Base-by-base conservation (phyloP, 2,888 invertebrate genomes). In the Carcina quercana region DNA sequence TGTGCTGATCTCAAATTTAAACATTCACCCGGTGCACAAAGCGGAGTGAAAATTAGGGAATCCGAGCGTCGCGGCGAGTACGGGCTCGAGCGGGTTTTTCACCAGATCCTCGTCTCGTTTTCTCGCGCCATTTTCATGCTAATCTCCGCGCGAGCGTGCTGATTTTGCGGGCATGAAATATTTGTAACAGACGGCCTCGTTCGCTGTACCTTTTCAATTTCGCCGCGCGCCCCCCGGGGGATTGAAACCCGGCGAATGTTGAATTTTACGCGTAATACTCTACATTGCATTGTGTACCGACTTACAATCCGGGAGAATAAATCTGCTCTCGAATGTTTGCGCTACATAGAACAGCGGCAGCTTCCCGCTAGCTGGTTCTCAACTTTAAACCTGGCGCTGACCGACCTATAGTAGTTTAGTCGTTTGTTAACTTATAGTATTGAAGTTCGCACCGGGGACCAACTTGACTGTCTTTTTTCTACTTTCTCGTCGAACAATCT, bases 121-220 rank as follows among this genome's bases (percentile, higher is more conserved):
- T 54, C 66, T 58, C 61, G 52, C 59, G 42, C 68, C 67, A 69
- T 76, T 76, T 71, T 70, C 67, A 72, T 73, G 71, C 64, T 74
- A 74, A 75, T 75, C 67, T 68, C 58, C 47, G 51, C 50, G 56
- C 55, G 53, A 51, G 59, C 58, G 56, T 59, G 65, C 68, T 71
- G 73, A 73, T 73, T 73, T 68, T 51, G 56, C 48, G 58, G 56
- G 58, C 63, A 65, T 71, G 64, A 71, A 74, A 74, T 74, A 71
- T 73, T 71, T 71, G 66, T 65, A 59, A 55, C 62, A 65, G 55
- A 53, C 53, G 43, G 57, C 53, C 44, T 45, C 42, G 50, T 48
- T 44, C 54, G 47, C 56, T 56, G 65, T 68, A 66, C 70, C 74
- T 76, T 73, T 79, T 72, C 67, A 45, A 51, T 52, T 50, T 44